Percentiles rank a stretch among this genome's conserved stretches.
phyloP scores from a whole-genome alignment of 2,797 vertebrate species.

The Lates japonicus region DNA sequence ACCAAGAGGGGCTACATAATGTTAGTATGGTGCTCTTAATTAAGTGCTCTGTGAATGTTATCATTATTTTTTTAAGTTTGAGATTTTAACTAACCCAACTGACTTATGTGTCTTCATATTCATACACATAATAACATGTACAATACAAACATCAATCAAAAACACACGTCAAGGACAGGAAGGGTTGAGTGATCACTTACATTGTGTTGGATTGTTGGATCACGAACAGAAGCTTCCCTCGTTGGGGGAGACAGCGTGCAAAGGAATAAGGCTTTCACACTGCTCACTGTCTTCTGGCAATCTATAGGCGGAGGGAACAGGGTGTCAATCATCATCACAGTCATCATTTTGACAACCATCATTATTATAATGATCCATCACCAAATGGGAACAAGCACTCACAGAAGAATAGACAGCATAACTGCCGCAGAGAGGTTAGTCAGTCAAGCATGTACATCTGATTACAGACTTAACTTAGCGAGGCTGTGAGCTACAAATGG shows the following conservation, averaged over 20 bases:
- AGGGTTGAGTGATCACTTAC: conserved; percentile 39
- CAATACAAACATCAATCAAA: not conserved
- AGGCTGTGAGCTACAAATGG: conserved; percentile 41
- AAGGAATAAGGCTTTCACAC: conserved; percentile 95
- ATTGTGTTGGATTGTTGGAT: conserved; percentile 62
- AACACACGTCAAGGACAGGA: not conserved
- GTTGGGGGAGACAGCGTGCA: conserved; percentile 88
- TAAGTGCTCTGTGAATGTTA: no score
- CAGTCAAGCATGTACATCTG: conserved; percentile 51
- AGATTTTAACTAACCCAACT: not conserved
- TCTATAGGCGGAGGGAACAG: conserved; percentile 74
- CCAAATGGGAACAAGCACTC: conserved; percentile 31
- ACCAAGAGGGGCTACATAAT: no score
- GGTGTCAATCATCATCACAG: conserved; percentile 60
- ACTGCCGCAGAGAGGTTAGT: conserved; percentile 33
- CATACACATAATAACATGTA: not conserved
- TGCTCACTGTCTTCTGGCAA: conserved; percentile 93
- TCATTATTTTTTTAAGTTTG: not conserved
- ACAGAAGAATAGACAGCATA: conserved; percentile 41
- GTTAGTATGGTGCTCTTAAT: no score
- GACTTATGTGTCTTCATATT: conserved; percentile 3
- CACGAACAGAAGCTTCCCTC: conserved; percentile 88
- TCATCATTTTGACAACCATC: conserved; percentile 44
- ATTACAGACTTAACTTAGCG: conserved; percentile 47
- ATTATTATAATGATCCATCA: conserved; percentile 59